phyloP scores from a whole-genome alignment of 2,888 invertebrate genomes.

The Leptinotarsa haldemani region DNA sequence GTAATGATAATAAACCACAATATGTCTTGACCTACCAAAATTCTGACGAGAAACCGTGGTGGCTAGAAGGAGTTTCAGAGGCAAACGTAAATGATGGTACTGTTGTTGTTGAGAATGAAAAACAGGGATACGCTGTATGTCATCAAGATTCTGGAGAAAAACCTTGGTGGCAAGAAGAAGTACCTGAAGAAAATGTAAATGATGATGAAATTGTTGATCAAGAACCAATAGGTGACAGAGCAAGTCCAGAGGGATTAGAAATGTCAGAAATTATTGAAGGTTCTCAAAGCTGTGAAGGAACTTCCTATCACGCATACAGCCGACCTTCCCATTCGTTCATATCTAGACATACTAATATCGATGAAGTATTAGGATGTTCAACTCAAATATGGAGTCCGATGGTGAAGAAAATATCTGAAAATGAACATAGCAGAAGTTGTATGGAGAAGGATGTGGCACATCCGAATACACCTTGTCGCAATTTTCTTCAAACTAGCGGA shows the following conservation, averaged over 20 bases:
- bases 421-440: conserved; percentile 64
- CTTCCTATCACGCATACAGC: conserved; percentile 42
- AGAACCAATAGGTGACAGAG: conserved; percentile 77
- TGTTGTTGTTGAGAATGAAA: neutral
- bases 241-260: conserved; percentile 83
- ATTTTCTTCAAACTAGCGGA: conserved; percentile 70
- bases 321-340: conserved; percentile 73
- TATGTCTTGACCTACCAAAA: conserved; percentile 66
- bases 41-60: conserved; percentile 70
- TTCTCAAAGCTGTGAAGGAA: conserved; percentile 66
- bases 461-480: conserved; percentile 77
- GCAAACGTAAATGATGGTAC: conserved; percentile 56
- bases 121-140: conserved; percentile 59
- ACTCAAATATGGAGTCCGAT: conserved; percentile 74
- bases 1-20: conserved; percentile 39
- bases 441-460: conserved; percentile 83
- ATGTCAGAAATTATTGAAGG: conserved; percentile 63
- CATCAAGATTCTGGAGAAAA: conserved; percentile 69
- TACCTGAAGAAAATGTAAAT: conserved; percentile 70
- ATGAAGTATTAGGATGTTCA: conserved; percentile 83
- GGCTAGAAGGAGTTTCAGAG: conserved; percentile 72
- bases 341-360: conserved; percentile 87
- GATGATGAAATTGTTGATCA: conserved; percentile 61
- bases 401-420: conserved; percentile 70
- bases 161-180: conserved; percentile 71